These are phyloP conservation scores for Chrysoperla carnea DNA, from an alignment of 1,140 invertebrate species.

Conservation along the genomic window DNA sequence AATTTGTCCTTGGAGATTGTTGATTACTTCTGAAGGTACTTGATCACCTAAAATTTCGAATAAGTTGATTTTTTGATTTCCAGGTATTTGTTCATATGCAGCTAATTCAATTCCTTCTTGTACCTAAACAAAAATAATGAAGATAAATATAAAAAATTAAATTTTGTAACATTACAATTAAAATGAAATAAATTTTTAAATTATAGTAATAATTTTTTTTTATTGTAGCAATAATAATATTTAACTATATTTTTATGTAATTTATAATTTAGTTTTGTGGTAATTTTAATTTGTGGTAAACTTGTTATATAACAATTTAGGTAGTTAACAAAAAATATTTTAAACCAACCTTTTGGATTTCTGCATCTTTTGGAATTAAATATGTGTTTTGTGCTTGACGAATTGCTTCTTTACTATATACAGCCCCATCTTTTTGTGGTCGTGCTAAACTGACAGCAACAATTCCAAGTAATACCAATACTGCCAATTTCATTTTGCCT, in stretches of 20 bases:
- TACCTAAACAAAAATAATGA: conserved; percentile 29
- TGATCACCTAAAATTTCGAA: conserved; percentile 65
- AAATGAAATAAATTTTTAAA: background rate
- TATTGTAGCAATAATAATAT: background rate
- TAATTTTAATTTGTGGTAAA: background rate
- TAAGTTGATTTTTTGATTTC: conserved; percentile 61
- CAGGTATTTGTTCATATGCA: conserved; percentile 65
- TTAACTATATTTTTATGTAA: background rate
- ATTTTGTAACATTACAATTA: background rate
- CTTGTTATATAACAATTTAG: background rate
- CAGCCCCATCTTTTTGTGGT: conserved; percentile 57
- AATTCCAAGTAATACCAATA: conserved; percentile 22
- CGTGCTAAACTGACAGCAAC: conserved; percentile 31
- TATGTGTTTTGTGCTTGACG: conserved; percentile 66
- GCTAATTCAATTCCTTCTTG: conserved; percentile 69
- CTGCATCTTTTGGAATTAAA: conserved; percentile 66
- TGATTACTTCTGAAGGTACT: conserved; percentile 69
- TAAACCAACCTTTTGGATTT: conserved; percentile 48
- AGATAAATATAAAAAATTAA: background rate
- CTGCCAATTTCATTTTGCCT: conserved; percentile 20
- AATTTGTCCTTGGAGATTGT: conserved; percentile 64
- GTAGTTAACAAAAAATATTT: background rate
- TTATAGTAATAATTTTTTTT: background rate
- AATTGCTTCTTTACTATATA: conserved; percentile 70
- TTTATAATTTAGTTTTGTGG: background rate